A percentile compares a stretch with the other conserved stretches of the same genome.
These are phyloP conservation scores for Frieseomelitta varia DNA, from an alignment of 1,140 invertebrate genomes.

Conservation along the genomic window DNA sequence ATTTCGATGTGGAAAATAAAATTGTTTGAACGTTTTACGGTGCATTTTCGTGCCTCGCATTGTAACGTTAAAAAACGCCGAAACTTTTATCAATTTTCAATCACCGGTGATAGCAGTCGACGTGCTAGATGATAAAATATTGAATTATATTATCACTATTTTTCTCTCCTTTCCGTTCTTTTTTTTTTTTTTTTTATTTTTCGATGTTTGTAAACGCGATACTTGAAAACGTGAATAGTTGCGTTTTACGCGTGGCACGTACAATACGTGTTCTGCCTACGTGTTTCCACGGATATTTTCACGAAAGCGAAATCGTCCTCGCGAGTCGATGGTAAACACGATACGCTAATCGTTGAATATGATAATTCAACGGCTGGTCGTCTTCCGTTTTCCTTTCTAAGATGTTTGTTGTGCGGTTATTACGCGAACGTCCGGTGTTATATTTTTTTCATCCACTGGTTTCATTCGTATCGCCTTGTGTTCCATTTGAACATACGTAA, in stretches of 20 bases:
- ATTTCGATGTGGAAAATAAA: neutral
- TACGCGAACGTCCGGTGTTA: no score
- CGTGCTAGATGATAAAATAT: neutral
- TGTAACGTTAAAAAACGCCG: neutral
- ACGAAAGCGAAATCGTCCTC: neutral
- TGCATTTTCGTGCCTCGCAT: neutral
- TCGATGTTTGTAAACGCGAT: no score
- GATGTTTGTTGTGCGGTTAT: neutral
- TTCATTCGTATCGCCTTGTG: neutral
- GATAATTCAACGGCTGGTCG: neutral
- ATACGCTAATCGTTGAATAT: neutral
- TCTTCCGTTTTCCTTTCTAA: conserved; percentile 16
- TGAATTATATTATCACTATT: neutral
- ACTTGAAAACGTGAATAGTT: neutral
- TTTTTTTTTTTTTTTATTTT: no score
- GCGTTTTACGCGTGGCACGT: neutral
- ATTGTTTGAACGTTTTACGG: neutral
- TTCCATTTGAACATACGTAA: neutral
- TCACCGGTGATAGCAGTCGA: neutral
- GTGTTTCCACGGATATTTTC: neutral
- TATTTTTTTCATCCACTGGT: neutral
- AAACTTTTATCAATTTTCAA: neutral
- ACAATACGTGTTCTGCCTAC: neutral
- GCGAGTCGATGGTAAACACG: neutral
- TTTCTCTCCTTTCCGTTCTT: no score